Base-by-base conservation (phyloP, 1,140 invertebrate species). In the Bombus waltoni region DNA sequence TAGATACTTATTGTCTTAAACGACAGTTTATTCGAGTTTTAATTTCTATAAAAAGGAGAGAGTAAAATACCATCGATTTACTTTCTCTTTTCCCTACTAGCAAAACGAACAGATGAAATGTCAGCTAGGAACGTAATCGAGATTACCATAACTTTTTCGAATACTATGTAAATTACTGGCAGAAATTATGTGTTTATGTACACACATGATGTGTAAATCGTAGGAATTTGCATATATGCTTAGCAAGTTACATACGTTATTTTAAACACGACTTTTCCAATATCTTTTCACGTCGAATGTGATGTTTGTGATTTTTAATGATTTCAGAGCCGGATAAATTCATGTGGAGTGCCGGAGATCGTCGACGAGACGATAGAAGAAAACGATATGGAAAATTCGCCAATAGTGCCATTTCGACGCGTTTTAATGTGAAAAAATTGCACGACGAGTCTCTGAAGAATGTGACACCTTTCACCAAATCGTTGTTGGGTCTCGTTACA, bases 391-490 rank as follows among this genome's bases (percentile, higher is more conserved):
- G 71, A 25, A 79, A 73, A 57, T 53, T 81, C 0, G 18, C 11
- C 0, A 18, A 18, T 2, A 77, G 59, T 13, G 35, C 11, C 2
- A 79, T 53, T 47, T 25, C 38, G 28, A 25, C 83, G 13, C 76
- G 62, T n/a, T 80, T 15, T 28, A 75, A 77, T 13, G 18, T 57
- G 6, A 66, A 47, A 25, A 68, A 82, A 6, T 32, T 87, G n/a
- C 57, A 66, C 13, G 11, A 28, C 1, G 62, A 77, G 15, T 40
- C 59, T n/a, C 44, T 87, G 28, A 90, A n/a, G 9, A 83, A 68
- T 66, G 9, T 81, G 22, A 86, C 79, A n/a, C 76, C 88, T 3
- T 88, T 90, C 4, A 83, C 86, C 0, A 90, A 25, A 83, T 90
- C 88, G 11, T 8, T 90, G 25, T 53, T 90, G 71, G 65, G 59